A percentile compares a stretch with the other conserved stretches of the same genome.
Conservation (phyloP, 1,140 invertebrate genomes). For the Heliothis subflexa region DNA sequence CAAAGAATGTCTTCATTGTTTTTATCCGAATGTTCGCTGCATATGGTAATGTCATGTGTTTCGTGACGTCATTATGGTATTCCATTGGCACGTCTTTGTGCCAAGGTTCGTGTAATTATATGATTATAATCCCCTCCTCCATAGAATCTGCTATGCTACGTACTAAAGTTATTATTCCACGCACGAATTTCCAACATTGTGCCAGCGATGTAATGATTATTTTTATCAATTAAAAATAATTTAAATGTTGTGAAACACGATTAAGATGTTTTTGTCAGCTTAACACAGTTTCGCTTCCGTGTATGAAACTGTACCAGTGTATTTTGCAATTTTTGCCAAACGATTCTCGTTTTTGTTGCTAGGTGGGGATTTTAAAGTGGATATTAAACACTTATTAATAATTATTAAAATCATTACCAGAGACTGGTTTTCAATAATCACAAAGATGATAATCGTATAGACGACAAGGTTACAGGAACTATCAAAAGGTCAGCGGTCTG, state of each 20-base stretch:
- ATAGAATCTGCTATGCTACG: slow-evolving; percentile 12
- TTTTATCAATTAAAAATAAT: neutral
- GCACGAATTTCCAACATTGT: slow-evolving; percentile 6
- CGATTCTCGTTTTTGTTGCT: too few relatives aligned
- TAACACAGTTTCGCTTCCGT: neutral
- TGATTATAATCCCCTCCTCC: slow-evolving; percentile 14
- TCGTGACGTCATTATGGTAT: slow-evolving; percentile 7
- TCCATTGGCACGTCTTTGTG: slow-evolving; percentile 33
- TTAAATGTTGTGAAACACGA: neutral
- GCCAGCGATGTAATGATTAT: neutral
- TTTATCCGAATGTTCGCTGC: neutral
- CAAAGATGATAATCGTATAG: neutral
- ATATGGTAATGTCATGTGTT: slow-evolving; percentile 25
- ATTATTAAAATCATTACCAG: too few relatives aligned
- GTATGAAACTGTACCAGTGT: neutral
- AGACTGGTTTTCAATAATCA: neutral
- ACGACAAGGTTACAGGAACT: slow-evolving; percentile 11
- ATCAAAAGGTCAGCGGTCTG: neutral
- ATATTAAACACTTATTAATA: too few relatives aligned
- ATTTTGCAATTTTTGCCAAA: neutral
- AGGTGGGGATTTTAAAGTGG: too few relatives aligned
- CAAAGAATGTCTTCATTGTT: neutral
- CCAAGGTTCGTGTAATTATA: slow-evolving; percentile 20
- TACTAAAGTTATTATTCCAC: neutral
- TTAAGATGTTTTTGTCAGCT: too few relatives aligned